Evolutionary conservation across 2,888 invertebrate genomes (phyloP).

Genomic region (Diloba caeruleocephala): DNA sequence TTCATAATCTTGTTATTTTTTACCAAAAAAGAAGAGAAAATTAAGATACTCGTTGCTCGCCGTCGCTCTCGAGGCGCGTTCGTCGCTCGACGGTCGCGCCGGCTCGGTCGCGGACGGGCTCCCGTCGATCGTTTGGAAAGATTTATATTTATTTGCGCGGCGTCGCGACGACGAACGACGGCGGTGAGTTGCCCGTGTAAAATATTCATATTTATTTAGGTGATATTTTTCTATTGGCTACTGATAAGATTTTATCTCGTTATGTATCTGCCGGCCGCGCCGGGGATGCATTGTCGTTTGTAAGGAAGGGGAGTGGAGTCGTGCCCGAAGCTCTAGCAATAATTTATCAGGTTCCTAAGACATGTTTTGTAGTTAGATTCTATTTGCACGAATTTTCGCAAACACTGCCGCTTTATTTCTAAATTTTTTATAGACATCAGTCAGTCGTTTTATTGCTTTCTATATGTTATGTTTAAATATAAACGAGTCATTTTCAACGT

Average conservation of each 20-base stretch:
- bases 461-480: conserved; percentile 70
- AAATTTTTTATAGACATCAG: conserved; percentile 77
- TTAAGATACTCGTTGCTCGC: conserved; percentile 61
- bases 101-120: conserved; percentile 44
- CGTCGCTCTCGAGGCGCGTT: conserved; percentile 42
- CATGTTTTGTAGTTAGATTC: conserved; percentile 88
- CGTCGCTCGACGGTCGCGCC: conserved; percentile 32
- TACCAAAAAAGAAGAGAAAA: conserved; percentile 81
- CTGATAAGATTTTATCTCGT: conserved; percentile 87
- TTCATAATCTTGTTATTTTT: conserved; percentile 83
- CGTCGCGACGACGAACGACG: conserved; percentile 60
- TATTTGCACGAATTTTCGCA: conserved; percentile 87
- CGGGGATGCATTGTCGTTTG: conserved; percentile 75
- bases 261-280: conserved; percentile 77
- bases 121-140: conserved; percentile 55
- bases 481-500: conserved; percentile 80
- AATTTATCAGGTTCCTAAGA: conserved; percentile 89
- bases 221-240: conserved; percentile 89
- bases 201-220: conserved; percentile 88
- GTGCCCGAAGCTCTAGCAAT: conserved; percentile 86
- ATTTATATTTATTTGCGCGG: conserved; percentile 67
- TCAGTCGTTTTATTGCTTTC: conserved; percentile 78
- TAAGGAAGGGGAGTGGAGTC: conserved; percentile 66
- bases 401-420: conserved; percentile 87
- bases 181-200: conserved; percentile 69